Conservation (phyloP, 2,797 vertebrate genomes). For the Florisuga fusca region DNA sequence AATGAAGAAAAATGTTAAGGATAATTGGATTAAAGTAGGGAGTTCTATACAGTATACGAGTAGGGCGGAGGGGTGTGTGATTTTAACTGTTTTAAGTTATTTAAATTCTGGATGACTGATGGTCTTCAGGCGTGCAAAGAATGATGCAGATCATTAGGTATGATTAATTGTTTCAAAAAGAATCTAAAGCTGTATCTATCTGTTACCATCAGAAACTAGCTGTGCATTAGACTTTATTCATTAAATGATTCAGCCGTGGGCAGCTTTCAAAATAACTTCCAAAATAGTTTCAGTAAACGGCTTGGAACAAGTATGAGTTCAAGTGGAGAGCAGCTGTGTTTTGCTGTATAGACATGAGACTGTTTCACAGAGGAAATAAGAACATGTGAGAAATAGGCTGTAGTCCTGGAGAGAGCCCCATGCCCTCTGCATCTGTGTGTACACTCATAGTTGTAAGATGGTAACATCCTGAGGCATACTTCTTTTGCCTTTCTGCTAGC, state of each 20-base stretch:
- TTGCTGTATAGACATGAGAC: not conserved
- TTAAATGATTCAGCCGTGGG: constrained; percentile 27
- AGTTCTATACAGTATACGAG: not conserved
- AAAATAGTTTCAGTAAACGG: constrained; percentile 2
- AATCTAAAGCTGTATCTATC: constrained; percentile 14
- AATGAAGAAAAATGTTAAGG: not conserved
- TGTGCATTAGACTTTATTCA: not conserved
- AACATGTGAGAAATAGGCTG: not conserved
- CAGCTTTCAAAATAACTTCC: constrained; percentile 38
- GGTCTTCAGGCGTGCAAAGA: constrained; percentile 7
- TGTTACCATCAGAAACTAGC: not conserved
- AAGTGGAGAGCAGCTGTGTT: constrained; percentile 22
- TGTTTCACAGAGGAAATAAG: not conserved
- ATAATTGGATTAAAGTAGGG: constrained; percentile 14
- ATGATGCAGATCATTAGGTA: constrained; percentile 25
- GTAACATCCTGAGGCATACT: not conserved
- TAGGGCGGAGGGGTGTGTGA: rapidly evolving
- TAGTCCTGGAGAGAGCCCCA: not conserved
- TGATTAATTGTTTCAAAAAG: constrained; percentile 54
- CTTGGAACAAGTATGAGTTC: not conserved
- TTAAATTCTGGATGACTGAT: not conserved
- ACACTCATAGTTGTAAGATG: not conserved
- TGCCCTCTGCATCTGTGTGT: not conserved
- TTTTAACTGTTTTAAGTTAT: constrained; percentile 11
- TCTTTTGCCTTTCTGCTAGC: not conserved